phyloP scores from a whole-genome alignment of 2,113 vertebrate genomes.

The Phalacrocorax carbo region DNA sequence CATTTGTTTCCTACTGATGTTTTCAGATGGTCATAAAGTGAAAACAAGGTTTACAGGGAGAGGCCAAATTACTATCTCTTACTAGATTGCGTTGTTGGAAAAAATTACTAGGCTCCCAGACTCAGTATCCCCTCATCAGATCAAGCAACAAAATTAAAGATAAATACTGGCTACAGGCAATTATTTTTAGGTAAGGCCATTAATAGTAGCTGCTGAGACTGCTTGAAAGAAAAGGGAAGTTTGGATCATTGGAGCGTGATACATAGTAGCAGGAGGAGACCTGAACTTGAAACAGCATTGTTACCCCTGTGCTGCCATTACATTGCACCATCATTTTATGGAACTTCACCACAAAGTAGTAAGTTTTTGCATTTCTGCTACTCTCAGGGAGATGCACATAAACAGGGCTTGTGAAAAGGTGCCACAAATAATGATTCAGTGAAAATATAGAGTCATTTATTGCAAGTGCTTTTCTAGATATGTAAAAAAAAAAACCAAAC shows the following conservation, averaged over 20 bases:
- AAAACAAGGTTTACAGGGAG: conserved; percentile 21
- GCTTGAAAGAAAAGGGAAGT: conserved; percentile 1
- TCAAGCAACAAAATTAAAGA: conserved; percentile 2
- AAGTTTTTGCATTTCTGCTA: not conserved
- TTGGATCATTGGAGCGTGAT: not conserved
- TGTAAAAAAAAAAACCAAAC: not conserved
- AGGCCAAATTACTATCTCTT: conserved; percentile 18
- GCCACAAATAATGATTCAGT: not conserved
- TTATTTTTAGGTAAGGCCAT: not conserved
- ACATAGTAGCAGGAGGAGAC: not conserved
- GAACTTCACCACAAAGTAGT: not conserved
- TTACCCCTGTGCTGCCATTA: not conserved
- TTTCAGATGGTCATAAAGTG: not conserved
- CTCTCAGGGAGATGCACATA: not conserved
- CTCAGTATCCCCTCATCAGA: not conserved
- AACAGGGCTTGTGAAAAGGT: not conserved
- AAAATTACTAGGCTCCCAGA: not conserved
- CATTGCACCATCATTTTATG: not conserved
- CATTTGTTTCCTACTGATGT: not conserved
- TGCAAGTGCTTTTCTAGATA: not conserved
- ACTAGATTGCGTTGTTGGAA: not conserved
- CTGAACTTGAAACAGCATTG: not conserved
- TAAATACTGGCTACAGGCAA: not conserved
- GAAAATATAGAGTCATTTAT: not conserved
- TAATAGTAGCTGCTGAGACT: not conserved